Conservation (phyloP, 2,888 invertebrate genomes). For the Schrankia costaestrigalis region DNA sequence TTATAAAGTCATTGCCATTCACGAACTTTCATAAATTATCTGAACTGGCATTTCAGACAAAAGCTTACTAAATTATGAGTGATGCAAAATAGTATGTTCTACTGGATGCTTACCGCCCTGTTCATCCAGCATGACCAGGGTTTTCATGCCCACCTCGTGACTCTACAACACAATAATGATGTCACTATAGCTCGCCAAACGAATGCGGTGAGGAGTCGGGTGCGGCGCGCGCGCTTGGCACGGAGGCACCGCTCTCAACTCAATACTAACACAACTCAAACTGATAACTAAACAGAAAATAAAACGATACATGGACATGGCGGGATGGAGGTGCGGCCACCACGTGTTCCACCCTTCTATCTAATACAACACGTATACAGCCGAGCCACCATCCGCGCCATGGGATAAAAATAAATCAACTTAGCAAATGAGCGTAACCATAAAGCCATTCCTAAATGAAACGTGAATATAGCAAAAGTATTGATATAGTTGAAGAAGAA, state of each 20-base stretch:
- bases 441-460: slow-evolving; percentile 78
- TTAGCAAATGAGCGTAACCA: slow-evolving; percentile 75
- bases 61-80: slow-evolving; percentile 77
- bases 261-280: slow-evolving; percentile 68
- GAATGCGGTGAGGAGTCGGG: slow-evolving; percentile 63
- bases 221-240: slow-evolving; percentile 52
- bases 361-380: slow-evolving; percentile 23
- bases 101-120: slow-evolving; percentile 98
- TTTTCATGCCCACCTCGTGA: slow-evolving; percentile 99
- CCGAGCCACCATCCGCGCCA: slow-evolving; percentile 41
- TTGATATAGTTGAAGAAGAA: slow-evolving; percentile 64
- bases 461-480: slow-evolving; percentile 72
- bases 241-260: slow-evolving; percentile 56
- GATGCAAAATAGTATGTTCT: slow-evolving; percentile 75
- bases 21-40: slow-evolving; percentile 65
- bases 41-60: slow-evolving; percentile 74
- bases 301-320: slow-evolving; percentile 61
- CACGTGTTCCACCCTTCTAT: slow-evolving; percentile 1
- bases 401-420: slow-evolving; percentile 60
- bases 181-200: slow-evolving; percentile 80
- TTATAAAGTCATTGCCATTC: slow-evolving; percentile 63
- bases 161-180: slow-evolving; percentile 91
- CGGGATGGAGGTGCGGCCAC: slow-evolving; percentile 20
- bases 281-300: slow-evolving; percentile 69
- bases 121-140: slow-evolving; percentile 99